Percentiles rank a stretch among this genome's conserved stretches.
Conservation (phyloP, 2,888 invertebrate species). For the Acanthosoma haemorrhoidale region DNA sequence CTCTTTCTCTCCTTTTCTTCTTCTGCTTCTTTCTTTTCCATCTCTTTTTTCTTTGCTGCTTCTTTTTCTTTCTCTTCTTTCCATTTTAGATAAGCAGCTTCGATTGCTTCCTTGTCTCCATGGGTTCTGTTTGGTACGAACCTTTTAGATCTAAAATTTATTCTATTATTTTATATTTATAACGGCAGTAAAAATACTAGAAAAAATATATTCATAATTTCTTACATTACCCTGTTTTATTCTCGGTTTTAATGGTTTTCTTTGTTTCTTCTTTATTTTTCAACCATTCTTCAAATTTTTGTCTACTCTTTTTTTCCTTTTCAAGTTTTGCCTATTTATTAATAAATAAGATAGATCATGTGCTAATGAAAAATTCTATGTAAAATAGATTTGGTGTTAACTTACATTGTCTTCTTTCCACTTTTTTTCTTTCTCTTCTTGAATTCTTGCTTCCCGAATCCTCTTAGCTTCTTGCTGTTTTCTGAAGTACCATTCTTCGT, state of each 20-base stretch:
- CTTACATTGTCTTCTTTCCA: conserved; percentile 37
- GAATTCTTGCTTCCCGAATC: conserved; percentile 27
- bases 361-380: not conserved
- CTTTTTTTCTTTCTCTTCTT: conserved; percentile 33
- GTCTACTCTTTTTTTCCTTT: conserved; percentile 35
- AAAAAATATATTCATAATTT: not conserved
- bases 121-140: not conserved
- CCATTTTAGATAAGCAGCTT: conserved; percentile 38
- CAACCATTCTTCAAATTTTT: conserved; percentile 39
- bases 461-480: conserved; percentile 38
- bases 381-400: not conserved
- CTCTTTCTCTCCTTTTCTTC: conserved; percentile 35
- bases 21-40: conserved; percentile 30
- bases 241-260: not conserved
- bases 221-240: conserved; percentile 17
- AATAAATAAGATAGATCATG: not conserved
- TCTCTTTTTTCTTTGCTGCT: conserved; percentile 33
- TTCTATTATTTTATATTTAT: not conserved
- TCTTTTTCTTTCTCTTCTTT: conserved; percentile 38
- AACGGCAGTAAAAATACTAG: not conserved
- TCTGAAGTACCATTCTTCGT: conserved; percentile 42
- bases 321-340: conserved; percentile 34
- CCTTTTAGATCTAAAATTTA: not conserved
- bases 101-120: conserved; percentile 33
- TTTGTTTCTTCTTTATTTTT: conserved; percentile 34